A percentile compares a stretch with the other conserved stretches of the same genome.
Evolutionary conservation across 2,113 vertebrate genomes (phyloP).

Genomic region (Stomatorhinus ivindoensis): DNA sequence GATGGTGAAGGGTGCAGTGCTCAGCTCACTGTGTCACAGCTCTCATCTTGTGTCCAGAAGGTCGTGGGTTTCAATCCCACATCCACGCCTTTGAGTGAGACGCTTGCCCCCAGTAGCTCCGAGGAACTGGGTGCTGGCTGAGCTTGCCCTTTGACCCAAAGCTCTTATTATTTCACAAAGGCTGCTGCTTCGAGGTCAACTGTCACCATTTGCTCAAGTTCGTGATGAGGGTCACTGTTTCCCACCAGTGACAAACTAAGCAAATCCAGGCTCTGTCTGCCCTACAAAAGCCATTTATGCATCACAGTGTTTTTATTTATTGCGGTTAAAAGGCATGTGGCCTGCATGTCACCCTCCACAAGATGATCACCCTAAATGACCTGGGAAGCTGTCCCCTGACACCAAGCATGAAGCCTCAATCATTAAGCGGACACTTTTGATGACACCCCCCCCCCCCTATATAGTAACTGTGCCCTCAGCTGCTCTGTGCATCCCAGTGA

Average conservation of each 20-base stretch:
- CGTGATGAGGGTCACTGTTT: neutral
- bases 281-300: neutral
- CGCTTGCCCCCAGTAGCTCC: neutral
- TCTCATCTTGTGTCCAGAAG: neutral
- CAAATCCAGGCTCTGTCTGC: neutral
- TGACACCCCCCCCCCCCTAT: neutral
- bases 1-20: neutral
- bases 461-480: neutral
- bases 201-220: neutral
- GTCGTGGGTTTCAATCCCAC: neutral
- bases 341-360: neutral
- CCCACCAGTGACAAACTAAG: neutral
- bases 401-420: neutral
- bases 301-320: neutral
- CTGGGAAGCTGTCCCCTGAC: neutral
- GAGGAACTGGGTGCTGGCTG: neutral
- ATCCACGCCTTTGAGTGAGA: neutral
- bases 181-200: neutral
- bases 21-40: neutral
- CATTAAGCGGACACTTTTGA: neutral
- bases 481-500: constrained; percentile 15
- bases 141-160: neutral
- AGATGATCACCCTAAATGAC: neutral
- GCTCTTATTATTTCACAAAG: neutral
- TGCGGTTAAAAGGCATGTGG: neutral